Percentiles rank a stretch among this genome's conserved stretches.
Evolutionary conservation across 2,888 invertebrate genomes (phyloP).

Genomic region (Hypsopygia costalis): DNA sequence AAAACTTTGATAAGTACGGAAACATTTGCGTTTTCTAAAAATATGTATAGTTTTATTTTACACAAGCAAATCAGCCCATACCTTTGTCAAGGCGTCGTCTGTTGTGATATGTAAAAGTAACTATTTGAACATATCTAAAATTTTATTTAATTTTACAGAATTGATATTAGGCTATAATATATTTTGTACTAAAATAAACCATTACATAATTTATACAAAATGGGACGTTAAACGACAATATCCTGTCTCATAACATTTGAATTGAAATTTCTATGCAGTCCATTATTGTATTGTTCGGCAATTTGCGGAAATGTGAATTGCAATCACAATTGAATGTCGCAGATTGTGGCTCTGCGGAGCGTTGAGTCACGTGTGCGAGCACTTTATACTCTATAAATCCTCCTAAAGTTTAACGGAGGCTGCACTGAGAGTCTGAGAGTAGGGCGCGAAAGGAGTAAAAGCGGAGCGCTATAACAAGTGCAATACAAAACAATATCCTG

Average conservation of each 20-base stretch:
- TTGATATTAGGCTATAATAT: too few species aligned
- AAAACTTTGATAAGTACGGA: constrained; percentile 67
- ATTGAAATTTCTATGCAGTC: constrained; percentile 3
- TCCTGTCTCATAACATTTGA: constrained; percentile 1
- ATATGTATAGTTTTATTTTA: constrained; percentile 52
- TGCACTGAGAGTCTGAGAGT: too few species aligned
- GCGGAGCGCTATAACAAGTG: constrained; percentile 36
- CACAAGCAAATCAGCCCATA: too few species aligned
- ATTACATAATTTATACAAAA: not conserved
- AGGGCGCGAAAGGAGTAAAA: not conserved
- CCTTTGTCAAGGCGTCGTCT: too few species aligned
- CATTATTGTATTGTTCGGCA: constrained; percentile 2
- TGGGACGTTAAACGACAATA: not conserved
- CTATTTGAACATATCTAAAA: too few species aligned
- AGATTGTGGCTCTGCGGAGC: not conserved
- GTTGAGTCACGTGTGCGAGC: not conserved
- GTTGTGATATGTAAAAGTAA: too few species aligned
- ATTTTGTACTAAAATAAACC: too few species aligned
- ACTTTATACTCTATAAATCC: not conserved
- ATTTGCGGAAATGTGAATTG: constrained; percentile 3
- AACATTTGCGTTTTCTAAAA: constrained; percentile 53
- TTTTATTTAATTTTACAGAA: too few species aligned
- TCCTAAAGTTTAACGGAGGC: not conserved
- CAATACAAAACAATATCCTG: constrained; percentile 51
- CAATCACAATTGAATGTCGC: not conserved